Evolutionary conservation across 64 coral and sea anemone genomes (phyloP).

Genomic region (Stichodactyla helianthus): DNA sequence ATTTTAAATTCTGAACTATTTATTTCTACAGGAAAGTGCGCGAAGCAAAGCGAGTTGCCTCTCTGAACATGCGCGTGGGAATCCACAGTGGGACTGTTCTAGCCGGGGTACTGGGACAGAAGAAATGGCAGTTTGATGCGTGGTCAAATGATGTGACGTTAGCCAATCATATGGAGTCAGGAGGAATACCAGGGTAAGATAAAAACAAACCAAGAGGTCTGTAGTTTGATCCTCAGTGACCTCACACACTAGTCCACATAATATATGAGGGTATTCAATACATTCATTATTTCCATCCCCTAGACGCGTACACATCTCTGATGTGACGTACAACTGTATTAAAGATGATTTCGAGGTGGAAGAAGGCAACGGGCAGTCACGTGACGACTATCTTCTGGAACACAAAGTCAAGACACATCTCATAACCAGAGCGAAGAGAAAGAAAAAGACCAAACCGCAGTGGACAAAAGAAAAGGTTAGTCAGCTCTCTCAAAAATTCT

Average conservation of each 20-base stretch:
- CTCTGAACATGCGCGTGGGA: conserved; percentile 97
- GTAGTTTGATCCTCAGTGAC: background rate
- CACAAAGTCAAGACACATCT: conserved; percentile 78
- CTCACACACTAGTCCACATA: background rate
- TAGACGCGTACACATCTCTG: conserved; percentile 95
- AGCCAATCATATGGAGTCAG: conserved; percentile 98
- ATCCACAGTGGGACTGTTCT: conserved; percentile 89
- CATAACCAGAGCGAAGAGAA: conserved; percentile 31
- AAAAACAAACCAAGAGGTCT: background rate
- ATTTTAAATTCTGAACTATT: background rate
- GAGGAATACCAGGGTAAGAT: conserved; percentile 87
- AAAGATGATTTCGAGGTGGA: conserved; percentile 84
- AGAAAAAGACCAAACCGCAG: background rate
- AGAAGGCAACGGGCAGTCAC: conserved; percentile 61
- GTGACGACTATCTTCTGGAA: conserved; percentile 88
- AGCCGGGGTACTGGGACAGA: conserved; percentile 96
- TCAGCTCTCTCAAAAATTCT: background rate
- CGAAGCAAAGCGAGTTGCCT: conserved; percentile 65
- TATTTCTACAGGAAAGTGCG: conserved; percentile 75
- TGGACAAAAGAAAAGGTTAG: conserved; percentile 2
- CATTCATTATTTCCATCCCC: background rate
- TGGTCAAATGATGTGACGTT: conserved; percentile 99
- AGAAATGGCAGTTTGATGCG: conserved; percentile 98
- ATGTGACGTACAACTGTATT: conserved; percentile 73
- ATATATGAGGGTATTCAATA: background rate